Base-by-base conservation (phyloP, 2,888 invertebrate genomes). In the Parnassius apollo region DNA sequence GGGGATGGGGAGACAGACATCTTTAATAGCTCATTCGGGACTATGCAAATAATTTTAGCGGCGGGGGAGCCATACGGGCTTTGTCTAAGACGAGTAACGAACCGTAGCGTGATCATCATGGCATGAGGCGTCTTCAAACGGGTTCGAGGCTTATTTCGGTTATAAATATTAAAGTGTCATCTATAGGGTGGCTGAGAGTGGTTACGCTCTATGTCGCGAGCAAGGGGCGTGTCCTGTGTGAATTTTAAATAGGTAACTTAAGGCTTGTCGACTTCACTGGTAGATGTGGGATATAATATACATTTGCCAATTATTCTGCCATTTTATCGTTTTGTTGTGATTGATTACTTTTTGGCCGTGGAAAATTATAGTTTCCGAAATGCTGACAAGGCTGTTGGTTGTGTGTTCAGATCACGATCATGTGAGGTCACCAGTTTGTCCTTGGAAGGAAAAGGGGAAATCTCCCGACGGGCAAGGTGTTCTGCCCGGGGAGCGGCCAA, bases 1-100 rank as follows among this genome's bases (percentile, higher is more conserved):
- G 25, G 25, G 76, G 77, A 68, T 66, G 77, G 81, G 76, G 77
- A 81, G 80, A 83, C 81, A 86, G 86, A 87, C 88, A 87, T 90
- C 88, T 89, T 89, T 91, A 91, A 91, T 91, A 90, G 91, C 90
- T 91, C 90, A 90, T 91, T 91, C 90, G 91, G 86, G 86, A 88
- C 80, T 89, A 91, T 91, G 91, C 91, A 91, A 90, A 91, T 91
- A 90, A 89, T 90, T 90, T 89, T 84, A 69, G 69, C 68, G 42
- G 53, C 80, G 81, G 80, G 75, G 82, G 81, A 80, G 85, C 87
- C 89, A 89, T 89, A 89, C 85, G 88, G 86, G 87, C 90, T 91
- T 91, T 91, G 91, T 91, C 90, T 91, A 90, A 75, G 78, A 78
- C 72, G 80, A 74, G 80, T 91, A 91, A 91, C 91, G 91, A 91